Percentiles rank a stretch among this genome's conserved stretches.
Evolutionary conservation across 2,113 vertebrate genomes (phyloP).

Genomic region (Urocitellus parryii): DNA sequence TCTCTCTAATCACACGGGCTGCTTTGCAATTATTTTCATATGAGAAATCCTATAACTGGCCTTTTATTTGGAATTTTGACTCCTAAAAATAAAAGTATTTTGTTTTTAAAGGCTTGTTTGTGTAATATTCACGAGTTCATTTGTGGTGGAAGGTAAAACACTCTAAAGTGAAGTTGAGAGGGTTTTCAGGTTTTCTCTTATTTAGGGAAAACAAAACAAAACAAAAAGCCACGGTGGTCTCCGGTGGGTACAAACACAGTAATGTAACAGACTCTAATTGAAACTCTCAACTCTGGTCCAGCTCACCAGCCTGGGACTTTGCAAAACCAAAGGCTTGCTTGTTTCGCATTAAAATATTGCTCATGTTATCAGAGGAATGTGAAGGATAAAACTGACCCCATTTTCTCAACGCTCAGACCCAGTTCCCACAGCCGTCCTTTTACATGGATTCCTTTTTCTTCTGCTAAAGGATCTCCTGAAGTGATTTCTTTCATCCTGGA

Average conservation of each 20-base stretch:
- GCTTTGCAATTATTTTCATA: background rate
- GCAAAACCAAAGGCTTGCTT: background rate
- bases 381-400: background rate
- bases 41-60: background rate
- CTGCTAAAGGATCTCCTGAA: background rate
- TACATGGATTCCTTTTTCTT: background rate
- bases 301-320: background rate
- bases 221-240: background rate
- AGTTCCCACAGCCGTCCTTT: background rate
- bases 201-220: background rate
- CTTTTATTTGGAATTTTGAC: slow-evolving; percentile 10
- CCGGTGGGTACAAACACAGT: background rate
- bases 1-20: background rate
- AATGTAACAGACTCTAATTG: background rate
- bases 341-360: background rate
- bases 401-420: background rate
- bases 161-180: background rate
- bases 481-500: background rate
- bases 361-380: background rate
- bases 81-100: background rate
- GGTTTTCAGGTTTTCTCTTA: background rate
- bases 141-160: background rate
- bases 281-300: background rate
- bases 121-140: background rate
- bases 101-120: background rate